phyloP scores from a whole-genome alignment of 2,113 vertebrate genomes.

The Abramis brama region DNA sequence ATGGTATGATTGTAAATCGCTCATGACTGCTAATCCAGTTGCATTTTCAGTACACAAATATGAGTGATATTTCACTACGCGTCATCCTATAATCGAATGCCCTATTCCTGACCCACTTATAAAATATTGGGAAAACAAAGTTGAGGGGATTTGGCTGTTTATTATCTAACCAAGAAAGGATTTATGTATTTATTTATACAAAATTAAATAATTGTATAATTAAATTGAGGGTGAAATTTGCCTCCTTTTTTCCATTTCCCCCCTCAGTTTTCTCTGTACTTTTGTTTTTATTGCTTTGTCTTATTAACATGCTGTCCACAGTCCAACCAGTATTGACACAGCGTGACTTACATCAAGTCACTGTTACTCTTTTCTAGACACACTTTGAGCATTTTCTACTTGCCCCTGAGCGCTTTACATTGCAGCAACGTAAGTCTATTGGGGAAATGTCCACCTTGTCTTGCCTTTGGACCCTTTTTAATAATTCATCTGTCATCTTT shows the following conservation, averaged over 20 bases:
- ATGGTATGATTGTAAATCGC: slow-evolving; percentile 29
- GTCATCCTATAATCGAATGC: slow-evolving; percentile 23
- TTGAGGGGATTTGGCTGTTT: not conserved
- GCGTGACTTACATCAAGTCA: not conserved
- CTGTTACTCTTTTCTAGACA: not conserved
- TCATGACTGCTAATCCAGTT: slow-evolving; percentile 49
- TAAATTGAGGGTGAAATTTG: not conserved
- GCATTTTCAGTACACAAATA: slow-evolving; percentile 42
- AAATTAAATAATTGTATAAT: not conserved
- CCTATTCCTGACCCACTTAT: not conserved
- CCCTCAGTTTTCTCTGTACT: not conserved
- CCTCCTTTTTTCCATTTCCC: not conserved
- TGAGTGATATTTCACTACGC: slow-evolving; percentile 26
- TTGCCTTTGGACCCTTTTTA: slow-evolving; percentile 40
- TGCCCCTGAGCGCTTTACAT: slow-evolving; percentile 13
- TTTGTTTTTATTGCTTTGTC: not conserved
- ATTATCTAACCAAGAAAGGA: not conserved
- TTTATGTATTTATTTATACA: not conserved
- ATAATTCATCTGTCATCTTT: slow-evolving; percentile 46
- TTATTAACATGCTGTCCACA: not conserved
- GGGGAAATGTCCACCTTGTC: slow-evolving; percentile 33
- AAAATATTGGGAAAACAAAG: slow-evolving; percentile 11
- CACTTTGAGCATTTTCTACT: not conserved
- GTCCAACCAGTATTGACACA: not conserved
- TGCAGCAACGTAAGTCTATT: not conserved